Percentiles rank a stretch among this genome's conserved stretches.
Evolutionary conservation across 2,797 vertebrate genomes (phyloP).

Genomic region (Argyrosomus regius): DNA sequence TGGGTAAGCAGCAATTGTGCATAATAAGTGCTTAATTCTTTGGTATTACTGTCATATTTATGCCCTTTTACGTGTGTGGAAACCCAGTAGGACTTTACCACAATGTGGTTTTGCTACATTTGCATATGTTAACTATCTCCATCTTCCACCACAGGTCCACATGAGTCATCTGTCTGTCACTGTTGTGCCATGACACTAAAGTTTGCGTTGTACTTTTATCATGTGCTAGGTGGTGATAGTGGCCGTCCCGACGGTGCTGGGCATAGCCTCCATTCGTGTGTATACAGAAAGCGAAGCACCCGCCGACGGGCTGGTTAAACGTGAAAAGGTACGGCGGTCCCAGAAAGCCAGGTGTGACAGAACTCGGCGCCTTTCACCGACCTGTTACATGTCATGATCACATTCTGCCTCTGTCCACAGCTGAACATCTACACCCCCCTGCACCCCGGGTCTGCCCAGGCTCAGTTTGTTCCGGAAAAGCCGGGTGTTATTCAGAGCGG

Average conservation of each 20-base stretch:
- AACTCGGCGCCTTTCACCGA: neutral
- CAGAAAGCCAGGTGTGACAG: neutral
- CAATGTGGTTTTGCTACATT: constrained; percentile 1
- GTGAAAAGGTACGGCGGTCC: constrained; percentile 78
- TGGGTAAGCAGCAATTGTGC: neutral
- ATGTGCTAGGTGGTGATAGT: constrained; percentile 87
- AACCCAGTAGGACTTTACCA: neutral
- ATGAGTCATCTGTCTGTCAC: neutral
- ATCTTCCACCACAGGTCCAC: neutral
- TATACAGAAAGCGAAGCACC: constrained; percentile 75
- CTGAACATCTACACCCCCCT: constrained; percentile 89
- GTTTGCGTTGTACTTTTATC: neutral
- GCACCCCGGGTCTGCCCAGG: constrained; percentile 57
- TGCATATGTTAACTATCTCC: neutral
- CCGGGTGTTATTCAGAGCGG: constrained; percentile 87
- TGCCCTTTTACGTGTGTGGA: neutral
- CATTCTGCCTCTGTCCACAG: constrained; percentile 73
- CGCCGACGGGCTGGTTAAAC: constrained; percentile 63
- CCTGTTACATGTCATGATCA: neutral
- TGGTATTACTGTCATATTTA: neutral
- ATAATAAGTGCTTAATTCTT: neutral
- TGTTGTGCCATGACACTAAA: neutral
- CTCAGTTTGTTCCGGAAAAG: constrained; percentile 83
- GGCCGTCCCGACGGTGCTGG: constrained; percentile 86
- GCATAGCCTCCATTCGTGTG: constrained; percentile 85